These are phyloP conservation scores for Leptinotarsa rubiginosa DNA, from an alignment of 2,888 invertebrate species.

Conservation along the genomic window DNA sequence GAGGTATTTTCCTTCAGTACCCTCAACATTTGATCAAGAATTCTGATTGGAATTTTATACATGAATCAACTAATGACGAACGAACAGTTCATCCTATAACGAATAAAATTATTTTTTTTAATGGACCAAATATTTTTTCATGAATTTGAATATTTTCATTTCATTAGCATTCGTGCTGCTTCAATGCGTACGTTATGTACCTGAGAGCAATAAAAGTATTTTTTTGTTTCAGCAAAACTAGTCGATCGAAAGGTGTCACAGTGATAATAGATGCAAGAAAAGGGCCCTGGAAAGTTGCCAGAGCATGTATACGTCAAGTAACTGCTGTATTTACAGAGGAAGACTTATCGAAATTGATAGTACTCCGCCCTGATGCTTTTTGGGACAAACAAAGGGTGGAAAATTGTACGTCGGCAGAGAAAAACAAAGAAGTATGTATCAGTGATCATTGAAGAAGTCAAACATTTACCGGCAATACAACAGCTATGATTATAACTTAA, in stretches of 20 bases:
- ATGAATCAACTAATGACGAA: no score
- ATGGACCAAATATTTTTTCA: no score
- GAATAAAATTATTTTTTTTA: no score
- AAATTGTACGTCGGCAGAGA: slow-evolving; percentile 74
- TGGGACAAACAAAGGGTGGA: slow-evolving; percentile 81
- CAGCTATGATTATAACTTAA: no score
- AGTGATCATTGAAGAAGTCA: background rate
- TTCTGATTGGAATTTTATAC: no score
- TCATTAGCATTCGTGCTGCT: no score
- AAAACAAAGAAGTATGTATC: slow-evolving; percentile 70
- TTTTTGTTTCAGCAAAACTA: slow-evolving; percentile 65
- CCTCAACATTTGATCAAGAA: no score
- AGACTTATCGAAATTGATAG: slow-evolving; percentile 67
- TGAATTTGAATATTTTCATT: no score
- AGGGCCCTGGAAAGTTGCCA: slow-evolving; percentile 73
- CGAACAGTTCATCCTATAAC: no score
- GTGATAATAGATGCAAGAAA: slow-evolving; percentile 75
- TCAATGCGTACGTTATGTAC: no score
- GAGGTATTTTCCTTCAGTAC: no score
- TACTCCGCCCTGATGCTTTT: slow-evolving; percentile 80
- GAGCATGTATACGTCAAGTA: slow-evolving; percentile 72
- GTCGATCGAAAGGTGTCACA: slow-evolving; percentile 70
- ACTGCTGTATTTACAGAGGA: slow-evolving; percentile 65
- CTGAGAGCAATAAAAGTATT: background rate
- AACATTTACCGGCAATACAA: background rate